Conservation (phyloP, 35 echinoderm and acorn worm genomes). For the Chiridota heheva region DNA sequence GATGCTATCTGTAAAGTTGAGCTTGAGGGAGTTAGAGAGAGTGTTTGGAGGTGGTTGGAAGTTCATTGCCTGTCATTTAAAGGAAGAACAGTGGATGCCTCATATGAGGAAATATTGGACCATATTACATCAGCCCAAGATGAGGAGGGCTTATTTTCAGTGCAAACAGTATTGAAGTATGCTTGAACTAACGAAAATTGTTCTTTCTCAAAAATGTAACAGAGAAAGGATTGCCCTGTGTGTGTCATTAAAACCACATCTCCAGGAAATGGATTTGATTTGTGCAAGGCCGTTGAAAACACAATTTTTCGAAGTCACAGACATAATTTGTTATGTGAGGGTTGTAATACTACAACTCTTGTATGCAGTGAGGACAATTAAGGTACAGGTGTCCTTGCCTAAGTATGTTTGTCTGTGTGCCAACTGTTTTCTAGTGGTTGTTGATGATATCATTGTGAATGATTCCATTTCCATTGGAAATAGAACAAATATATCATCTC, state of each 20-base stretch:
- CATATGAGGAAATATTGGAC: slow-evolving; percentile 3
- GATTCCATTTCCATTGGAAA: background rate
- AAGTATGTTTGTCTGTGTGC: background rate
- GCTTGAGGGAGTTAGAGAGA: no score
- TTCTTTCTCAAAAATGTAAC: background rate
- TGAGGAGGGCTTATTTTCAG: slow-evolving; percentile 13
- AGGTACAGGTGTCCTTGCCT: background rate
- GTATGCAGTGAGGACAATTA: background rate
- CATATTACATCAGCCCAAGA: background rate
- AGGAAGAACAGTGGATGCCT: background rate
- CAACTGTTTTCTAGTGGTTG: background rate
- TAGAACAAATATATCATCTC: no score
- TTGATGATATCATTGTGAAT: background rate
- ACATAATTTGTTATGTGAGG: background rate
- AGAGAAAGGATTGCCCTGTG: background rate
- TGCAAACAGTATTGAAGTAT: background rate
- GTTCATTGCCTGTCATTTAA: no score
- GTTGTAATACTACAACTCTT: background rate
- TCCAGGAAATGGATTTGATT: slow-evolving; percentile 14
- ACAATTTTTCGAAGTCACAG: background rate
- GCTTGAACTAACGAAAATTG: background rate
- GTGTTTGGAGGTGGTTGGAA: no score
- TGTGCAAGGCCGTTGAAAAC: background rate
- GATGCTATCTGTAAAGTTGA: no score
- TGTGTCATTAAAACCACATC: background rate